Evolutionary conservation across 2,888 invertebrate genomes (phyloP).

Genomic region (Rutpela maculata): DNA sequence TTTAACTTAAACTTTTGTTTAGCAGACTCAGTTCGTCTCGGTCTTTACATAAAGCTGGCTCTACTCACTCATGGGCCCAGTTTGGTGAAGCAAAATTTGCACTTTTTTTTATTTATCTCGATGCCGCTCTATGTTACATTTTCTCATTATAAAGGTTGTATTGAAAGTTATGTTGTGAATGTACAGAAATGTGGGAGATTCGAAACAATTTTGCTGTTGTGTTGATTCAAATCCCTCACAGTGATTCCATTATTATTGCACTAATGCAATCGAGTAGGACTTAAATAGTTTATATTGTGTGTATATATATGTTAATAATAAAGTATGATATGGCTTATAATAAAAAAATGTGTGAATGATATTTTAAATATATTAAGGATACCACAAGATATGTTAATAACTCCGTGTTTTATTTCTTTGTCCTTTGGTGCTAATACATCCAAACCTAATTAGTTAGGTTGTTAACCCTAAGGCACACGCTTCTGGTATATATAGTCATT

Average conservation of each 20-base stretch:
- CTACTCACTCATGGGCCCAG: conserved; percentile 64
- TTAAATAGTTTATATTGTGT: conserved; percentile 64
- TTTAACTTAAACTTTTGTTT: background rate
- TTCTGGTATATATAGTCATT: no score
- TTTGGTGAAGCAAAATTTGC: background rate
- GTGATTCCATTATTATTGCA: conserved; percentile 55
- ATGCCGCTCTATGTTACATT: conserved; percentile 14
- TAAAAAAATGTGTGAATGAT: conserved; percentile 67
- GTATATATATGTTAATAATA: conserved; percentile 68
- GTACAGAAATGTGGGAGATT: conserved; percentile 55
- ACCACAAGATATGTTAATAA: conserved; percentile 60
- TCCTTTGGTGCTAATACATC: no score
- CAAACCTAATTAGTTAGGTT: no score
- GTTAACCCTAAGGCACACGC: no score
- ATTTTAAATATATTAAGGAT: conserved; percentile 68
- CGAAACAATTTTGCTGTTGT: conserved; percentile 48
- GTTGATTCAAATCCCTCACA: conserved; percentile 41
- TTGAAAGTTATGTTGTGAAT: conserved; percentile 50
- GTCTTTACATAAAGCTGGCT: conserved; percentile 53
- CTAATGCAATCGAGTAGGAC: conserved; percentile 62
- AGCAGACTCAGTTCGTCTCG: background rate
- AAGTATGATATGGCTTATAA: conserved; percentile 65
- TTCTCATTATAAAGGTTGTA: conserved; percentile 33
- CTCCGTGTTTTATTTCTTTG: conserved; percentile 39
- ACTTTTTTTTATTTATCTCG: conserved; percentile 12